These are phyloP conservation scores for Chloroclysta siterata DNA, from an alignment of 2,888 invertebrate genomes.

Conservation along the genomic window DNA sequence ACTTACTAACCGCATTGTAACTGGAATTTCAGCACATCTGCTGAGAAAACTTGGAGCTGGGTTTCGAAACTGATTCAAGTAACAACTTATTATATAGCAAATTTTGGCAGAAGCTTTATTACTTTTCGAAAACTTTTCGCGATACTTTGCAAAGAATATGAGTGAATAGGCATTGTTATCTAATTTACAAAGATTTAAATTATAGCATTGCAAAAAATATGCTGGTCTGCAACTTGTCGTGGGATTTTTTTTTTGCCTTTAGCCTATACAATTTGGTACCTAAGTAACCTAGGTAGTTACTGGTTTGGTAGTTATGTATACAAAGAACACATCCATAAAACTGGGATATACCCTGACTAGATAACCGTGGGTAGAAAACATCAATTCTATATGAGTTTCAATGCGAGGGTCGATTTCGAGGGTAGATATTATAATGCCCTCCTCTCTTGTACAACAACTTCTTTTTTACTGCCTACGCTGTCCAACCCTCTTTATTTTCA, in stretches of 20 bases:
- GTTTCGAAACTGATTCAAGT: constrained; percentile 45
- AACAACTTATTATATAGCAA: constrained; percentile 19
- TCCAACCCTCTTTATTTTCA: constrained; percentile 31
- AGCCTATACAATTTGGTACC: constrained; percentile 24
- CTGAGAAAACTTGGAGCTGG: constrained; percentile 46
- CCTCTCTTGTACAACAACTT: constrained; percentile 53
- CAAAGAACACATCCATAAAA: constrained; percentile 52
- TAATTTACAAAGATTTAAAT: neutral
- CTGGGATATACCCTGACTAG: constrained; percentile 43
- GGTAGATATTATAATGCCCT: constrained; percentile 65
- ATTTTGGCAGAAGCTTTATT: constrained; percentile 33
- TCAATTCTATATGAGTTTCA: constrained; percentile 60
- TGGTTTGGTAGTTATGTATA: constrained; percentile 23
- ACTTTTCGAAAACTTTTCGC: constrained; percentile 7
- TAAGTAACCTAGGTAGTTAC: constrained; percentile 7
- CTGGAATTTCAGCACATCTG: constrained; percentile 53
- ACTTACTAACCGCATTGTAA: constrained; percentile 45
- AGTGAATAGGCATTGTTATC: neutral
- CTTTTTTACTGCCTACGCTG: constrained; percentile 55
- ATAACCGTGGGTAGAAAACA: constrained; percentile 51
- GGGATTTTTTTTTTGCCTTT: too few species aligned
- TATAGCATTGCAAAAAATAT: too few species aligned
- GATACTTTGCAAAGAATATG: neutral
- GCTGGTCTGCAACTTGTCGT: too few species aligned
- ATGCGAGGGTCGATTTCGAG: constrained; percentile 55